A percentile compares a stretch with the other conserved stretches of the same genome.
Evolutionary conservation across 2,113 vertebrate genomes (phyloP).

Genomic region (Machaerirhynchus nigripectus): DNA sequence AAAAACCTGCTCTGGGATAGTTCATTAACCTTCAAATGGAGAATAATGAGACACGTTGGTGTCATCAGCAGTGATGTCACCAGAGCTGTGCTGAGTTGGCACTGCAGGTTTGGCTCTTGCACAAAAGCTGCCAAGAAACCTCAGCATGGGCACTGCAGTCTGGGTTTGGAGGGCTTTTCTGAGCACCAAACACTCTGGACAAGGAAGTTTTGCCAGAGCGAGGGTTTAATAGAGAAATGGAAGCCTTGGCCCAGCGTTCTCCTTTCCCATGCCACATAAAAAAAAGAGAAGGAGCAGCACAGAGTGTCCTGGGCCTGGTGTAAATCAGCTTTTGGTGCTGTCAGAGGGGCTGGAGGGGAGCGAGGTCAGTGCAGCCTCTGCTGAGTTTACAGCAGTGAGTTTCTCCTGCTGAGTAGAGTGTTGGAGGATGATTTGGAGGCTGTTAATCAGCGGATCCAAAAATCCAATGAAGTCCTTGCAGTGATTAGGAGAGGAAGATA

Average conservation of each 20-base stretch:
- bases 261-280: background rate
- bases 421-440: background rate
- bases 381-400: background rate
- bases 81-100: background rate
- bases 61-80: background rate
- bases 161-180: background rate
- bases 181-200: background rate
- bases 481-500: background rate
- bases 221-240: conserved; percentile 31
- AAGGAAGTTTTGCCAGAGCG: background rate
- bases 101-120: background rate
- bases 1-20: background rate
- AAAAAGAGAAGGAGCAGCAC: background rate
- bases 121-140: background rate
- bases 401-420: background rate
- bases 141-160: background rate
- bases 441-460: background rate
- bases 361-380: background rate
- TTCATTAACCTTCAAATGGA: background rate
- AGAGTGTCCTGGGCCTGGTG: background rate
- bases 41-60: accelerated
- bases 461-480: background rate
- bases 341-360: background rate
- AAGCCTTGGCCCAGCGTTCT: background rate
- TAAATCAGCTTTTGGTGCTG: background rate